Evolutionary conservation across 2,797 vertebrate species (phyloP).

Genomic region (Halcyon badia): DNA sequence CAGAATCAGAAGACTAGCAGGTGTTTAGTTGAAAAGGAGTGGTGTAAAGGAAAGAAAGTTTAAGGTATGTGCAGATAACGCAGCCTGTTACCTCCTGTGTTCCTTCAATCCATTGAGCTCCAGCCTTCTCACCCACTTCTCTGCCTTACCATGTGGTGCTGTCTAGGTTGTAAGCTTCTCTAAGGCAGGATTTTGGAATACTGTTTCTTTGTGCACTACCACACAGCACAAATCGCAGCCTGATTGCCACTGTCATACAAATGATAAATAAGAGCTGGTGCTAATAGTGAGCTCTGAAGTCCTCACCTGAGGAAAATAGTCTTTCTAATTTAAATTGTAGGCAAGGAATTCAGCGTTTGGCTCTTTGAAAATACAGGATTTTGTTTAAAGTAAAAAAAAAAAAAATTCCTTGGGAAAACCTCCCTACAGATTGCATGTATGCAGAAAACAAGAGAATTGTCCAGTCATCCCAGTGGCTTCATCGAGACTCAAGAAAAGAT

Average conservation of each 20-base stretch:
- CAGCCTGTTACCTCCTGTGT: neutral
- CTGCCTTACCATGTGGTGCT: neutral
- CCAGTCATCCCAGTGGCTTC: neutral
- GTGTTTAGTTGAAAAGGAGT: neutral
- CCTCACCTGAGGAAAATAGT: neutral
- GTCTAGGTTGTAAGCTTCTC: neutral
- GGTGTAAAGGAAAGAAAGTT: neutral
- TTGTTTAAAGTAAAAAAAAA: neutral
- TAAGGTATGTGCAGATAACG: accelerated
- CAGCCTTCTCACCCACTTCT: neutral
- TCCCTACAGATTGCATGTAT: accelerated
- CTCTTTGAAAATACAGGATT: neutral
- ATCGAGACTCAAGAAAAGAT: neutral
- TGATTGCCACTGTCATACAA: neutral
- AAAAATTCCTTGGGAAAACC: neutral
- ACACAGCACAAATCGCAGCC: neutral
- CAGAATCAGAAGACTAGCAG: neutral
- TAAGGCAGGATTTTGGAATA: neutral
- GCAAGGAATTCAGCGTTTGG: neutral
- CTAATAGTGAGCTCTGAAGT: neutral
- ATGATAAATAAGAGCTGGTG: neutral
- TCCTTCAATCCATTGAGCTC: neutral
- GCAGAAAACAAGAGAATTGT: neutral
- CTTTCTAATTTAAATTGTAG: neutral
- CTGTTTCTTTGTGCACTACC: neutral